Evolutionary conservation across 2,113 vertebrate species (phyloP).

Genomic region (Bubo blakistoni): DNA sequence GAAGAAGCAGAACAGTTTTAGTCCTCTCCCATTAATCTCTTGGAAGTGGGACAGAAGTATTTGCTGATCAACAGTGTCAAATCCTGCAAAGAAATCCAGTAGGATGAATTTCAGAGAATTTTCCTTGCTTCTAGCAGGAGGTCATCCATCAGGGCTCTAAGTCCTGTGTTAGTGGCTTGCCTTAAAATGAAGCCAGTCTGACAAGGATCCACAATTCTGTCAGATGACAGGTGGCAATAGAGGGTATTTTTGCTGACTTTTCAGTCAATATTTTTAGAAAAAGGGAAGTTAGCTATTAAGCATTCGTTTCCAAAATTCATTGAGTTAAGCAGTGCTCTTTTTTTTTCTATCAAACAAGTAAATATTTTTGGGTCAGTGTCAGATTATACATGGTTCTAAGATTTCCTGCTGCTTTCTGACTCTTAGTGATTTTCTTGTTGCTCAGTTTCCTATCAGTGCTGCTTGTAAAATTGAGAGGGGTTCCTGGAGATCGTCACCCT

Average conservation of each 20-base stretch:
- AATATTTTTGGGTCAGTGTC: neutral
- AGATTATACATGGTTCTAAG: neutral
- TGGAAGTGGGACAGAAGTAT: slow-evolving; percentile 21
- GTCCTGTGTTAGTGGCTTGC: neutral
- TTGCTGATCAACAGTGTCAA: slow-evolving; percentile 38
- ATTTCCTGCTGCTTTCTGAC: neutral
- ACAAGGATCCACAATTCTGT: slow-evolving; percentile 6
- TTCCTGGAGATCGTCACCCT: neutral
- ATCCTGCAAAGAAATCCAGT: slow-evolving; percentile 16
- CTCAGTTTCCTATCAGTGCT: neutral
- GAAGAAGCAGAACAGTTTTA: neutral
- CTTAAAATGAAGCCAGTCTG: slow-evolving; percentile 14
- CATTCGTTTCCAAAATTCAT: neutral
- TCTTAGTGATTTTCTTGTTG: neutral
- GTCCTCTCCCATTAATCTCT: slow-evolving; percentile 7
- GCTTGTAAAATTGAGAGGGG: neutral
- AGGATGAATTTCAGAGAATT: slow-evolving; percentile 38
- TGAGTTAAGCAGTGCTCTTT: neutral
- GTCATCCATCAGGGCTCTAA: neutral
- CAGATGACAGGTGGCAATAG: neutral
- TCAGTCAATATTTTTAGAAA: neutral
- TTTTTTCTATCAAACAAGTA: neutral
- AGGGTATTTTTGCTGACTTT: neutral
- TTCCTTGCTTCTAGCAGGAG: neutral
- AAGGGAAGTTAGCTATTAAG: neutral